Conservation (phyloP, 2,797 vertebrate species). For the Neosilurus mollespiculum region DNA sequence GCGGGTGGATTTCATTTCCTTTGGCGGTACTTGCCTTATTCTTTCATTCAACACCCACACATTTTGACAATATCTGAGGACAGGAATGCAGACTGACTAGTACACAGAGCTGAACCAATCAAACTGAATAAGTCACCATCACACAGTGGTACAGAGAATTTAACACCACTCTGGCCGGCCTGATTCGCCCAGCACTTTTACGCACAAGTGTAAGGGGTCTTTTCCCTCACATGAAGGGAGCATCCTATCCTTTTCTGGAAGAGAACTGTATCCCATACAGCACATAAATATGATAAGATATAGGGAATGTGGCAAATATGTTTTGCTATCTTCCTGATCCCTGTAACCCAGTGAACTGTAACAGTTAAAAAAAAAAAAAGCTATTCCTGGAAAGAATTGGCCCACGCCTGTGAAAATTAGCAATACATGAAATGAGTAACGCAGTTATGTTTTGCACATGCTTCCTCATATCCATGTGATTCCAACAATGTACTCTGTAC, state of each 20-base stretch:
- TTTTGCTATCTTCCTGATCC: not conserved
- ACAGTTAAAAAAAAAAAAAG: not conserved
- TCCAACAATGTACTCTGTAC: not conserved
- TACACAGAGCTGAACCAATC: not conserved
- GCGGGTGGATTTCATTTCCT: not conserved
- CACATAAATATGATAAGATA: not conserved
- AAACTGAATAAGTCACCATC: not conserved
- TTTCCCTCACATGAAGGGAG: not conserved
- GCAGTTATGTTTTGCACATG: not conserved
- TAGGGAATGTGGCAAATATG: not conserved
- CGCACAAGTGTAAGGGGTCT: not conserved
- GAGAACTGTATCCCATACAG: not conserved
- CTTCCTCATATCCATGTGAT: not conserved
- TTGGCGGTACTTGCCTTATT: not conserved
- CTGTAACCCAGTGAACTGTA: not conserved
- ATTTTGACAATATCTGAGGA: not conserved
- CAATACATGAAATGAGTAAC: not conserved
- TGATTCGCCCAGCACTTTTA: not conserved
- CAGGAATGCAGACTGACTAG: not conserved
- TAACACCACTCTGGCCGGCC: not conserved
- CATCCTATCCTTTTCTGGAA: not conserved
- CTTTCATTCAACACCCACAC: not conserved
- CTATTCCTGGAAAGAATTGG: not conserved
- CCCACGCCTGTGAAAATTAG: not conserved
- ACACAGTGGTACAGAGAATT: not conserved